These are phyloP conservation scores for Echeneis naucrates DNA, from an alignment of 2,797 vertebrate genomes.

Conservation along the genomic window DNA sequence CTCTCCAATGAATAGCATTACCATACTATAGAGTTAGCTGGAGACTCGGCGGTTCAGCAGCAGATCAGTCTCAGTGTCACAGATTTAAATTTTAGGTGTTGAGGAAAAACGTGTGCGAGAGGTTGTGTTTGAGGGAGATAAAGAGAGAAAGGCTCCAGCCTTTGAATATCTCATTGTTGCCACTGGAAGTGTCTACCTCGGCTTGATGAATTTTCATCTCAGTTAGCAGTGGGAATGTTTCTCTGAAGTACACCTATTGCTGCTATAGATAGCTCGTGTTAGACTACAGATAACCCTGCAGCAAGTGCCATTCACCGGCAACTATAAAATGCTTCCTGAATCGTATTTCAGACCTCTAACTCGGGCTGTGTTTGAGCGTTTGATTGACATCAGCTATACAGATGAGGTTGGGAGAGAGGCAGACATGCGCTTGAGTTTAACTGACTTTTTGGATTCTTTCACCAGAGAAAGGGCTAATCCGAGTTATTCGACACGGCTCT, in stretches of 20 bases:
- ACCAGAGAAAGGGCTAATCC: slow-evolving; percentile 3
- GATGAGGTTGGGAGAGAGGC: neutral
- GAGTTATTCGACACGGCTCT: neutral
- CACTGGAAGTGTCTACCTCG: slow-evolving; percentile 35
- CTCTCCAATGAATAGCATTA: slow-evolving; percentile 68
- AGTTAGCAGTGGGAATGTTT: slow-evolving; percentile 27
- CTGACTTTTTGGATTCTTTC: slow-evolving; percentile 1
- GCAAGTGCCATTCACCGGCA: slow-evolving; percentile 40
- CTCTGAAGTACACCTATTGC: slow-evolving; percentile 32
- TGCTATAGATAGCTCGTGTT: slow-evolving; percentile 43
- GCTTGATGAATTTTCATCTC: slow-evolving; percentile 41
- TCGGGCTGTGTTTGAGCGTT: slow-evolving; percentile 26
- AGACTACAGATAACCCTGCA: slow-evolving; percentile 42
- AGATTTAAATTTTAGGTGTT: slow-evolving; percentile 69
- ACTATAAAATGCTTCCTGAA: slow-evolving; percentile 26
- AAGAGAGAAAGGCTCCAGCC: slow-evolving; percentile 38
- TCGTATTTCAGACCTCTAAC: slow-evolving; percentile 27
- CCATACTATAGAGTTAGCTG: slow-evolving; percentile 62
- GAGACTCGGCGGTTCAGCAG: slow-evolving; percentile 50
- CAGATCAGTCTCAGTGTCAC: slow-evolving; percentile 69
- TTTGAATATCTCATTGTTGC: slow-evolving; percentile 52
- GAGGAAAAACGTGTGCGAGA: slow-evolving; percentile 51
- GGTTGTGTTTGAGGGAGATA: slow-evolving; percentile 62
- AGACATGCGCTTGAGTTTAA: neutral
- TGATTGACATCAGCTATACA: slow-evolving; percentile 43